Base-by-base conservation (phyloP, 2,797 vertebrate species). In the Sebastes iracundus region DNA sequence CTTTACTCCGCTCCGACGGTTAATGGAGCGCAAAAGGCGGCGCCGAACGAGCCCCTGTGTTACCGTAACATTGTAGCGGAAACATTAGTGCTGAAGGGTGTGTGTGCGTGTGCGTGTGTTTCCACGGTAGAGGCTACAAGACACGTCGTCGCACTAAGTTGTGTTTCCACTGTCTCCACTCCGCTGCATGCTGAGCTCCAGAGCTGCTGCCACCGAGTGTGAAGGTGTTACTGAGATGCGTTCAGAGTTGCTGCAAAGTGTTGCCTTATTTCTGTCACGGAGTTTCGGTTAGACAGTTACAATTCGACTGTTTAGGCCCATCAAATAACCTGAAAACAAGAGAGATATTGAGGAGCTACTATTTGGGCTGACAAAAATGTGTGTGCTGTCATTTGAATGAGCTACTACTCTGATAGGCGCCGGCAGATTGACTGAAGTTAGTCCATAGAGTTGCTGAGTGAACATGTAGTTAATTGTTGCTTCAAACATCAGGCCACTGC, bases 21-120 rank as follows among this genome's bases (percentile, higher is more conserved):
- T 61, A 81, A 62, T 81, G 84, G 61, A 88, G 89, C 87, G 79
- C 67, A 62, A 65, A 75, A 61, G 16, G 55, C 79, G 75, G 87
- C 87, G 69, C 83, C 67, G 80, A 88, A 73, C 52, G 8, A 79
- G 82, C 67, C 59, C 53, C 20, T 9, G 16, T 87, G 86, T 89
- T 87, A 77, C 85, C 68, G 85, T 84, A 73, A 87, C 72, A 65
- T 2, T 59, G 72, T 30, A 71, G 87, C 91, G 93, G 93, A 93
- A 93, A 93, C 72, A 67, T 72, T 16, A 25, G 73, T 55, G 77
- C 68, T 20, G n/a, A 53, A 35, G 1, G 25, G 14, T 59, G 53
- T 75, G 72, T 66, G 63, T 62, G 35, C 35, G 35, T 38, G 35
- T 38, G 35, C 35, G 70, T 49, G 80, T 59, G 61, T 32, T 93